Percentiles rank a stretch among this genome's conserved stretches.
These are phyloP conservation scores for Iphiclides podalirius DNA, from an alignment of 2,888 invertebrate species.

Conservation along the genomic window DNA sequence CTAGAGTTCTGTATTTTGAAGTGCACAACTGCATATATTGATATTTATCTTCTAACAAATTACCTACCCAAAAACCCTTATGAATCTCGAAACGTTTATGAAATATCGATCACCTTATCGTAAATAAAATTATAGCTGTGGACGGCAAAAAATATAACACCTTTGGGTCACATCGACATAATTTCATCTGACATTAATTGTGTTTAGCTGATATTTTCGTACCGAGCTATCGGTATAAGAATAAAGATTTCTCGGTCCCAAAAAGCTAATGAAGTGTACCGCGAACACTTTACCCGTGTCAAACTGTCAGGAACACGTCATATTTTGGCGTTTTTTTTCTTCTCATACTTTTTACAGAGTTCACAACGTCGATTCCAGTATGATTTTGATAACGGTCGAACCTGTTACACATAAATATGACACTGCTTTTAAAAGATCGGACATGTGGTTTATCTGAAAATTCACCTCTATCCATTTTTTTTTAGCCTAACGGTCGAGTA, in stretches of 20 bases:
- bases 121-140: too few relatives aligned
- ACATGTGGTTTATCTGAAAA: conserved; percentile 12
- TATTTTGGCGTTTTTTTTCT: conserved; percentile 55
- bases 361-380: conserved; percentile 56
- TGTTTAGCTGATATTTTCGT: conserved; percentile 26
- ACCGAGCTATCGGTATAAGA: conserved; percentile 28
- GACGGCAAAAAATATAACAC: not conserved
- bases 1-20: too few relatives aligned
- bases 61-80: too few relatives aligned
- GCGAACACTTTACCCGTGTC: conserved; percentile 70
- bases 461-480: too few relatives aligned
- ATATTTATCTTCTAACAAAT: too few relatives aligned
- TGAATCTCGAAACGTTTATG: too few relatives aligned
- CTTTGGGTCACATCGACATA: conserved; percentile 11
- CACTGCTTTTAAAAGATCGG: conserved; percentile 29
- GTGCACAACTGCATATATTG: too few relatives aligned
- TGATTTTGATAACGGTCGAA: conserved; percentile 44
- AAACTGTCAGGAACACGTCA: conserved; percentile 73
- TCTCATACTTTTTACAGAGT: conserved; percentile 45
- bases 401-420: conserved; percentile 34
- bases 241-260: conserved; percentile 47
- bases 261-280: conserved; percentile 69
- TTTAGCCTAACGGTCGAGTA: too few relatives aligned
- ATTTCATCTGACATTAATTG: conserved; percentile 25
- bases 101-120: not conserved